Base-by-base conservation (phyloP, 2,888 invertebrate genomes). In the Ischnura elegans region DNA sequence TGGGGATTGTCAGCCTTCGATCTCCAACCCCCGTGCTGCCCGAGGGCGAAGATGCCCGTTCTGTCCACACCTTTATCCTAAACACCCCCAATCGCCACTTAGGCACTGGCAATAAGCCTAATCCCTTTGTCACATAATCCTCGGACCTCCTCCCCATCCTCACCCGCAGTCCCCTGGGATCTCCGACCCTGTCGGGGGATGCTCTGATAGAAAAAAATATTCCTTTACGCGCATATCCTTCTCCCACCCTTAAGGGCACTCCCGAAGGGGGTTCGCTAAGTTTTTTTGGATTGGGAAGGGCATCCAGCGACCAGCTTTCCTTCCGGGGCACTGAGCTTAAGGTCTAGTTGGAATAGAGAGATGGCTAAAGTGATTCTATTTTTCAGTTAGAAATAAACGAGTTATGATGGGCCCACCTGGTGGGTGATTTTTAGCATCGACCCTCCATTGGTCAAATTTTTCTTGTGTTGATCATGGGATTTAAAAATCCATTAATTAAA, bases 91-190 rank as follows among this genome's bases (percentile, higher is more conserved):
- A 46, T 93, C 94, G 94, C 93, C 85, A 84, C 84, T 93, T 66
- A 94, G 55, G 93, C 93, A 21, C 94, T 90, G 55, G 93, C 93
- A 21, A 94, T 90, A 45, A 87, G 66, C 90, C 93, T 93, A 94
- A 94, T 94, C 94, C 94, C 94, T 94, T 95, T 94, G 94, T 94
- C 94, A 94, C 94, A 94, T 94, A 94, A 94, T 93, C 94, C 94
- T 94, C 94, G 94, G 94, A 94, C 94, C 94, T 94, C 94, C 94
- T 94, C 94, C 94, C 94, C 94, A 93, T 66, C 19, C 51, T 87
- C 87, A 10, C 36, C 47, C 66, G 36, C 51, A 93, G 93, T 94
- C 94, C 93, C 94, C 93, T 51, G 0, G 51, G 13, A 2, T 19
- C 43, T 43, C 3, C 46, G 6, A 21, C 42, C 93, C 43, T 46